Conservation (phyloP, 1,140 invertebrate genomes). For the Eulimnadia texana region DNA sequence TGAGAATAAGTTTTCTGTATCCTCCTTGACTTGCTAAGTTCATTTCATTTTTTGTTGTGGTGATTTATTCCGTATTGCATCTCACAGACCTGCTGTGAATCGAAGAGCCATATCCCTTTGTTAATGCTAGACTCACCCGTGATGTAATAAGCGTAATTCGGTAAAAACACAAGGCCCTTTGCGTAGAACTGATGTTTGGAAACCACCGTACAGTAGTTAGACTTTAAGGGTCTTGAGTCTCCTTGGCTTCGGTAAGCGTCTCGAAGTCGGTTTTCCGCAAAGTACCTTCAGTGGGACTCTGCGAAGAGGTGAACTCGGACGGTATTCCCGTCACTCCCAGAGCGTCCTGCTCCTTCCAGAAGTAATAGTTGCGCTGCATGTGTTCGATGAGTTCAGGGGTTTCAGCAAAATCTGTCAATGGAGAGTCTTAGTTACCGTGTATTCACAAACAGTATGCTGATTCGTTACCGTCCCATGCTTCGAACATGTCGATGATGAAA, state of each 20-base stretch:
- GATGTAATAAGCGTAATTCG: neutral
- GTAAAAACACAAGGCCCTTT: too few relatives aligned
- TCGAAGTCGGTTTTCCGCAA: constrained; percentile 10
- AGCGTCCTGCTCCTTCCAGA: constrained; percentile 60
- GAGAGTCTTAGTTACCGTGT: neutral
- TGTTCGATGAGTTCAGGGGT: constrained; percentile 74
- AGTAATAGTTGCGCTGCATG: constrained; percentile 71
- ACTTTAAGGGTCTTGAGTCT: neutral
- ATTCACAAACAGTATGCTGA: too few relatives aligned
- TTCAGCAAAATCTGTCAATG: constrained; percentile 67
- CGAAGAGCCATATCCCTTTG: neutral
- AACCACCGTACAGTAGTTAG: too few relatives aligned
- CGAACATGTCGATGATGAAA: constrained; percentile 94
- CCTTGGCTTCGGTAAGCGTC: constrained; percentile 9
- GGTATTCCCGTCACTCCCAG: constrained; percentile 19
- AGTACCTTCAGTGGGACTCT: neutral
- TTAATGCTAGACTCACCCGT: neutral
- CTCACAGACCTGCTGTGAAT: neutral
- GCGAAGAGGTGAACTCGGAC: neutral
- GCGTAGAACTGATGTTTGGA: too few relatives aligned
- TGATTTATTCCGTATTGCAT: too few relatives aligned
- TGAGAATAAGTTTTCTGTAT: too few relatives aligned
- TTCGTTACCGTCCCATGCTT: constrained; percentile 91
- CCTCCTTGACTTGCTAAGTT: too few relatives aligned
- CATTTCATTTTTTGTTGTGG: too few relatives aligned